These are phyloP conservation scores for Orthosia incerta DNA, from an alignment of 2,888 invertebrate species.

Conservation along the genomic window DNA sequence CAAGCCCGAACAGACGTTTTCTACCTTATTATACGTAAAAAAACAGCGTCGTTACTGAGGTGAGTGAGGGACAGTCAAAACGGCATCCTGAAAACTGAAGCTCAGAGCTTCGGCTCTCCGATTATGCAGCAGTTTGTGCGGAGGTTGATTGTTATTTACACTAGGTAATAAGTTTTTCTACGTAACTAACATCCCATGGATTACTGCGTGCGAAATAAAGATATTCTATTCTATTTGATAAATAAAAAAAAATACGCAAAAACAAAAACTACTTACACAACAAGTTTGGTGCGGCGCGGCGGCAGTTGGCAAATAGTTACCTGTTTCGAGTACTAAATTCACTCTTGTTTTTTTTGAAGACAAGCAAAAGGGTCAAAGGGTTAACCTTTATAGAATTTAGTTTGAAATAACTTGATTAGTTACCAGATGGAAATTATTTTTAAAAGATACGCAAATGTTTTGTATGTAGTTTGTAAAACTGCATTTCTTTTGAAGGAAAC, in stretches of 20 bases:
- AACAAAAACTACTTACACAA: slow-evolving; percentile 5
- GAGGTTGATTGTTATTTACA: too few species aligned
- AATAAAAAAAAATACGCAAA: slow-evolving; percentile 3
- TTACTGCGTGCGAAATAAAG: too few species aligned
- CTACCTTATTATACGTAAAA: too few species aligned
- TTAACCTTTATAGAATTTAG: not conserved
- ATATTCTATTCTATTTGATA: too few species aligned
- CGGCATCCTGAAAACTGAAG: too few species aligned
- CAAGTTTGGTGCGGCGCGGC: slow-evolving; percentile 14
- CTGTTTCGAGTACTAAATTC: not conserved
- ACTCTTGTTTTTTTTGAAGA: not conserved
- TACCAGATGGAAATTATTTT: not conserved
- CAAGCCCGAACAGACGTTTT: too few species aligned
- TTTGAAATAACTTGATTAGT: not conserved
- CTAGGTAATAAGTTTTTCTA: too few species aligned
- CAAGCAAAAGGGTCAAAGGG: not conserved
- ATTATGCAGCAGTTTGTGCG: too few species aligned
- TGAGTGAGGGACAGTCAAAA: too few species aligned
- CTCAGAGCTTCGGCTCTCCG: too few species aligned
- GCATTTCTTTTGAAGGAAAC: slow-evolving; percentile 18
- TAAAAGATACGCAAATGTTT: not conserved
- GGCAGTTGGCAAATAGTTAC: not conserved
- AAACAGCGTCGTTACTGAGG: too few species aligned
- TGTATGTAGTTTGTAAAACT: not conserved
- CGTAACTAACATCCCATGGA: too few species aligned